These are phyloP conservation scores for Mastomys coucha DNA, from an alignment of 2,113 vertebrate genomes.

Conservation along the genomic window DNA sequence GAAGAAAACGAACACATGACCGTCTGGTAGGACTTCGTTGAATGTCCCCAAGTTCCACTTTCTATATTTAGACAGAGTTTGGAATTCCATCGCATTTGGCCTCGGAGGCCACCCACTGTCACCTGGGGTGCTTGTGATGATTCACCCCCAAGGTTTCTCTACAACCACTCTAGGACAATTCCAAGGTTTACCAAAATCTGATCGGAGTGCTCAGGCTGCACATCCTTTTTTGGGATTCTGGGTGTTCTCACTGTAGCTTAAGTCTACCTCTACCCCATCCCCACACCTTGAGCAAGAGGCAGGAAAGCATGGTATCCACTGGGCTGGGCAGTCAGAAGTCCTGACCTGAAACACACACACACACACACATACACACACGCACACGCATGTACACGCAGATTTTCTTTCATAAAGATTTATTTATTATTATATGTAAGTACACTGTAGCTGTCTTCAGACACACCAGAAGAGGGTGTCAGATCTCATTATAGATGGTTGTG, in stretches of 20 bases:
- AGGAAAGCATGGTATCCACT: fast-evolving
- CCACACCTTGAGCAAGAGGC: background rate
- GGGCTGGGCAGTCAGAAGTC: background rate
- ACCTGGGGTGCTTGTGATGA: background rate
- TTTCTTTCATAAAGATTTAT: no score
- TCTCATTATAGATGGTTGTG: no score
- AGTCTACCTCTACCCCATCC: background rate
- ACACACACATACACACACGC: background rate
- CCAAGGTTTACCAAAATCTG: background rate
- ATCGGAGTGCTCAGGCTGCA: background rate
- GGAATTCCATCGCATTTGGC: background rate
- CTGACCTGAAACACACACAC: background rate
- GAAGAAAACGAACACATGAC: background rate
- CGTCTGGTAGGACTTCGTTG: background rate
- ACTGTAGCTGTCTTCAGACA: no score
- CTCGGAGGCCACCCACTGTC: background rate
- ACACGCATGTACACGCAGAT: background rate
- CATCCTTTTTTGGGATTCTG: background rate
- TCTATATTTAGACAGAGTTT: slow-evolving; percentile 33
- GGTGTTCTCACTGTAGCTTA: background rate
- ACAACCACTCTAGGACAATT: background rate
- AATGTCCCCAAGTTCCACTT: background rate
- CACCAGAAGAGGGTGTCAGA: no score
- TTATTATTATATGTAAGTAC: no score
- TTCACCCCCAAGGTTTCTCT: background rate